Conservation (phyloP, 2,113 vertebrate genomes). For the Rhinopomastus cyanomelas region DNA sequence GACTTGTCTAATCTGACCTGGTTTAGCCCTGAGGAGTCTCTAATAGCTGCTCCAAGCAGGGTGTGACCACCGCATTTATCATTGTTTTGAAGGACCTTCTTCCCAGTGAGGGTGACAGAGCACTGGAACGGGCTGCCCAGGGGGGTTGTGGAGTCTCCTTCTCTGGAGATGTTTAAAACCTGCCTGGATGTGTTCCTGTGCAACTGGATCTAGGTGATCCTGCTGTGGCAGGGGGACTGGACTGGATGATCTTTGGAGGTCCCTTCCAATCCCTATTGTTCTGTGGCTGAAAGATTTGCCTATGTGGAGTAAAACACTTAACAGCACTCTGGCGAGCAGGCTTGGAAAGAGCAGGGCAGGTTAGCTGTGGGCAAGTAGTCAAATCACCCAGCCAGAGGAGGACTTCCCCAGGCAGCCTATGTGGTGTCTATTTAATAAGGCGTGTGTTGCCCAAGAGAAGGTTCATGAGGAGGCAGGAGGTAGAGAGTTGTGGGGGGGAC, state of each 20-base stretch:
- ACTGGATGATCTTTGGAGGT: too few relatives aligned
- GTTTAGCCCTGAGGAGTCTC: neutral
- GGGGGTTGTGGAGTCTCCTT: too few relatives aligned
- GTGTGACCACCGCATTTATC: accelerated
- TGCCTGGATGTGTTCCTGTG: too few relatives aligned
- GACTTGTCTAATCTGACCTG: neutral
- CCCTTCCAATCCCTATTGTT: too few relatives aligned
- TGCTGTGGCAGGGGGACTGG: too few relatives aligned
- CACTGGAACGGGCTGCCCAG: too few relatives aligned
- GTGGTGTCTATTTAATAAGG: neutral
- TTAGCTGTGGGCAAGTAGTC: neutral
- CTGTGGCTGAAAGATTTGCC: too few relatives aligned
- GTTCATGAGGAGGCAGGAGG: neutral
- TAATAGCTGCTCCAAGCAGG: neutral
- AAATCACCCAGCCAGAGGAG: neutral
- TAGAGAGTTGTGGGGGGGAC: neutral
- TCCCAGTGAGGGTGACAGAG: too few relatives aligned
- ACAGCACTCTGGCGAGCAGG: neutral
- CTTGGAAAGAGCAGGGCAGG: neutral
- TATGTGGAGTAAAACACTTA: neutral
- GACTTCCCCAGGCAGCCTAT: neutral
- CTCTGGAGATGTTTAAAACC: too few relatives aligned
- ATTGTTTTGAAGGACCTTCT: too few relatives aligned
- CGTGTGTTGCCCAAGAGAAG: accelerated
- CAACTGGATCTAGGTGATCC: too few relatives aligned